Evolutionary conservation across 2,888 invertebrate species (phyloP), one percentile per base, ranked within the genome.

Genomic region (Ectemnius continuus): DNA sequence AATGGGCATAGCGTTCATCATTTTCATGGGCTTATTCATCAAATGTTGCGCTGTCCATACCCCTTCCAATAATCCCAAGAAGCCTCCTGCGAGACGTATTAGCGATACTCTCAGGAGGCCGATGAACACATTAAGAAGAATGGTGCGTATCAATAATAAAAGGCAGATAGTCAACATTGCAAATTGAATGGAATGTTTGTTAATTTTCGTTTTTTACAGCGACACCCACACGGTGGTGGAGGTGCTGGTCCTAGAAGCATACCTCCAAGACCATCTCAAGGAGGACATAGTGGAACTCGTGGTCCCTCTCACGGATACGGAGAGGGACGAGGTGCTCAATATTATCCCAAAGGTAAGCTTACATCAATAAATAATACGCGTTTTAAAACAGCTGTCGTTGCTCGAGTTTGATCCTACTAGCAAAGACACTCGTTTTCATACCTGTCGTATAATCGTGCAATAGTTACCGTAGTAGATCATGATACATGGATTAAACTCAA

Each of bases 31-130:
- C 67, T 93, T 98, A 71, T 99, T 99, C 91, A 99, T 99, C 88
- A 99, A 99, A 91, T 98, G 99, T 91, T 99, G 99, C 91, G 99
- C 99, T 45, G 99, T 99, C 66, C 99, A 99, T 92, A 99, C 99
- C 67, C 99, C 99, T 28, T 98, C 98, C 71, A 98, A 97, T 78
- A 99, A 99, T 93, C 99, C 99, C 5, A 98, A 98, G 91, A 97
- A 98, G 86, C 96, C 98, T 68, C 98, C 99, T 0, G 98, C 99
- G 11, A 94, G 98, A 82, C 95, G 98, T 81, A 94, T 99, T 83
- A 97, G 97, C 78, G 98, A 99, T 89, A 98, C 98, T 4, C 92
- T 98, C 28, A 93, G 97, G 56, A 94, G 97, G 81, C 98, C 98
- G 45, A 97, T 98, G 94, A 96, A 97, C 91, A 98, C 98, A 59